Conservation (phyloP, 2,888 invertebrate genomes). For the Mesorhabditis belari region DNA sequence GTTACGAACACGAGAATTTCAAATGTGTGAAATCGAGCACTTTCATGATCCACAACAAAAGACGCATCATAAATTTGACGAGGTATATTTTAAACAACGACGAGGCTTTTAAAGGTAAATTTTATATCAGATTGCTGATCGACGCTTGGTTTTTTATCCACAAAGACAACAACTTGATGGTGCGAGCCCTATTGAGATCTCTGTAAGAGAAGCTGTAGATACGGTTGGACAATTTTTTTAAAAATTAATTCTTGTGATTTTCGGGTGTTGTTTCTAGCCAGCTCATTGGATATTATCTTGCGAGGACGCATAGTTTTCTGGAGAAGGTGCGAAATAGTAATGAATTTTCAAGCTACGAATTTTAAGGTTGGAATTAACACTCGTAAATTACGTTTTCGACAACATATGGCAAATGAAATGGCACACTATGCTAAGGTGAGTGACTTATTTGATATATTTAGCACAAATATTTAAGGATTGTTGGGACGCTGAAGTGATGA, state of each 20-base stretch:
- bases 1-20: conserved; percentile 68
- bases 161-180: too few species aligned
- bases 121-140: too few species aligned
- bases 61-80: conserved; percentile 78
- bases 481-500: conserved; percentile 97
- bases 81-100: too few species aligned
- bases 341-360: too few species aligned
- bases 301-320: conserved; percentile 81
- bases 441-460: neutral
- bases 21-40: conserved; percentile 94
- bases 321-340: conserved; percentile 76
- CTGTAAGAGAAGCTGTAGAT: too few species aligned
- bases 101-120: too few species aligned
- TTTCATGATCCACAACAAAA: conserved; percentile 87
- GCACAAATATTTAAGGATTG: conserved; percentile 69
- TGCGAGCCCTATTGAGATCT: too few species aligned
- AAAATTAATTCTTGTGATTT: neutral
- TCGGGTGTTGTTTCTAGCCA: conserved; percentile 85
- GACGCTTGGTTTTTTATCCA: too few species aligned
- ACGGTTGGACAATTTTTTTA: too few species aligned
- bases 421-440: conserved; percentile 78
- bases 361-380: conserved; percentile 72
- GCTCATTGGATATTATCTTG: conserved; percentile 93
- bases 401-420: conserved; percentile 99
- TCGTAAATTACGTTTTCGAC: conserved; percentile 80